Conservation (phyloP, 1,140 invertebrate genomes). For the Hirudo medicinalis region DNA sequence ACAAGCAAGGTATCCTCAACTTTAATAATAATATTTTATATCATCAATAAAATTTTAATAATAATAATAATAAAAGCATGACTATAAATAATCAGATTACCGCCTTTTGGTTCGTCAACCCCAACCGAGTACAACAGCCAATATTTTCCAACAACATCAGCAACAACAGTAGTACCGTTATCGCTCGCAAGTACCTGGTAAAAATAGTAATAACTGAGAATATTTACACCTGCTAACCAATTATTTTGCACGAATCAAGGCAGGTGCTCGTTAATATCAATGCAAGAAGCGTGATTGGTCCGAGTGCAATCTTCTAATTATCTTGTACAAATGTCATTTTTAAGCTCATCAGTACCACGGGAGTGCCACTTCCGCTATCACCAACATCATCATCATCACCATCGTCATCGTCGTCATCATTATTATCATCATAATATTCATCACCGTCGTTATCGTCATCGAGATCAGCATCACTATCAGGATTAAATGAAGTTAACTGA, state of each 20-base stretch:
- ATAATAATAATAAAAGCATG: slow-evolving; percentile 8
- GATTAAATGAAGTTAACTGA: no score
- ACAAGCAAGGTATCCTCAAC: neutral
- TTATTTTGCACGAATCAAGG: neutral
- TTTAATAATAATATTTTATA: neutral
- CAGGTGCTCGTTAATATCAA: neutral
- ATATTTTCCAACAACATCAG: neutral
- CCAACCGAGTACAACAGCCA: neutral
- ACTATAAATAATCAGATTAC: neutral
- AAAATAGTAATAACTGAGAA: neutral
- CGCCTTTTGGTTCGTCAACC: neutral
- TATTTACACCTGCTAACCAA: neutral
- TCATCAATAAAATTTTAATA: neutral
- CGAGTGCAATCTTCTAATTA: neutral
- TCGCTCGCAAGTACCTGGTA: neutral
- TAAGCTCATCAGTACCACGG: neutral
- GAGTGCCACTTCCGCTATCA: neutral
- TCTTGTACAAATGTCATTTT: neutral
- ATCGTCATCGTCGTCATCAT: neutral
- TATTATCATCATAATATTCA: neutral
- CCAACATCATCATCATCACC: neutral
- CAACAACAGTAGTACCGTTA: neutral
- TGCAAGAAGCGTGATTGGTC: neutral
- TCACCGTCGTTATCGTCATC: neutral
- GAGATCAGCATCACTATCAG: neutral